Conservation (phyloP, 1,140 invertebrate genomes). For the Atta colombica region DNA sequence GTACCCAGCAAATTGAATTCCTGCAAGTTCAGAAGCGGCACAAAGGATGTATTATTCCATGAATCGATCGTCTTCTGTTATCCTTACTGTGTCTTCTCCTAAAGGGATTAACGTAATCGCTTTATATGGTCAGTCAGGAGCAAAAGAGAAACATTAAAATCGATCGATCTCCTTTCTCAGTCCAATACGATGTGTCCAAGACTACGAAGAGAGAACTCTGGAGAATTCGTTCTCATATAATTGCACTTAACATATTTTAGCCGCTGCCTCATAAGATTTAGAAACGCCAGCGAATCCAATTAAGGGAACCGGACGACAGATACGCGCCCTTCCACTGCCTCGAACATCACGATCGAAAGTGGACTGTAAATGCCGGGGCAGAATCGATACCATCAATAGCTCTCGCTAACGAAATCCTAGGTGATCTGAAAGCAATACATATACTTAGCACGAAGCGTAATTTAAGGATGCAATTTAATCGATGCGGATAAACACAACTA, state of each 20-base stretch:
- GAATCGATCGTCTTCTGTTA: constrained; percentile 1
- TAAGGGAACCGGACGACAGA: not conserved
- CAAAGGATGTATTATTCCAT: constrained; percentile 59
- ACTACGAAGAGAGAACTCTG: not conserved
- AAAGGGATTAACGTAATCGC: constrained; percentile 47
- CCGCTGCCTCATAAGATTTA: constrained; percentile 21
- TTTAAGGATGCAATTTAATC: not conserved
- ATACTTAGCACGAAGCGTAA: not conserved
- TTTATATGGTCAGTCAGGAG: constrained; percentile 23
- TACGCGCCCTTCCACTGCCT: not conserved
- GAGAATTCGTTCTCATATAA: constrained; percentile 24
- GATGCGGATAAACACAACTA: not conserved
- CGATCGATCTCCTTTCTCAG: constrained; percentile 12
- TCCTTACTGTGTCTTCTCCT: constrained; percentile 7
- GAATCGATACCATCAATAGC: constrained; percentile 6
- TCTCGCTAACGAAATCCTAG: constrained; percentile 29
- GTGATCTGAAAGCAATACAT: constrained; percentile 8
- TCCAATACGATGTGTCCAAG: not conserved
- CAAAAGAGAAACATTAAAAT: constrained; percentile 54
- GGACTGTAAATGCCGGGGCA: not conserved
- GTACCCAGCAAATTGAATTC: constrained; percentile 60
- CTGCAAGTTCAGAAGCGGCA: constrained; percentile 55
- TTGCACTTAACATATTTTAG: constrained; percentile 38
- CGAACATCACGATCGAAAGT: constrained; percentile 1
- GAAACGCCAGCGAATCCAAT: constrained; percentile 31